Base-by-base conservation (phyloP, 2,888 invertebrate species). In the Ornithoptera alexandrae region DNA sequence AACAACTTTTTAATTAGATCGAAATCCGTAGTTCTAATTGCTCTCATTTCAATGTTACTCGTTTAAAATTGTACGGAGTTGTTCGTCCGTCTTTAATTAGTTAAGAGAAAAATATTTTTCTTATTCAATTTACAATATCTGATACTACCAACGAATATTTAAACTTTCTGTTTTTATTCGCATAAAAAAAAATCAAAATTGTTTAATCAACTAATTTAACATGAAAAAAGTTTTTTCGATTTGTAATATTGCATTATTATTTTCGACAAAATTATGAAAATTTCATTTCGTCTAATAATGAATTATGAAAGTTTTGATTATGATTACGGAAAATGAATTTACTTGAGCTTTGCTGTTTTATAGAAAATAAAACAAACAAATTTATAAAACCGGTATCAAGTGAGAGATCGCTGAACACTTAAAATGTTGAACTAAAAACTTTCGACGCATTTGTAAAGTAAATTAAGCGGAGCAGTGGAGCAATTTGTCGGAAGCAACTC, bases 371-470 rank as follows among this genome's bases (percentile, higher is more conserved):
- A 62, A 30, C 18, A 62, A 67, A 57, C 57, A 64, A 64, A 63
- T 62, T 65, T 56, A 65, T 53, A 66, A 62, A 57, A 60, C 42
- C 42, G 18, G 60, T 20, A 24, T 59, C 39, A 24, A 67, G 59
- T 67, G 59, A 63, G 61, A 64, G 64, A 67, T 70, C 67, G 63
- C 63, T 46, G 42, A 59, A 64, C 67, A 60, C 39, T 64, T 67
- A 63, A 71, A 68, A 65, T 39, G 71, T 71, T 67, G 53, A 65
- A 65, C 53, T 61, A 62, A 62, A 79, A 83, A 85, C 83, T 83
- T 86, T 82, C 79, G 81, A 83, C 83, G 81, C 84, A 85, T 86
- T 87, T 86, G 84, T 87, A 82, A 88, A 86, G 82, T 85, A 84
- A 87, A 87, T 89, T 84, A 88, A 85, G 80, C 83, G 83, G 84